Evolutionary conservation across 2,113 vertebrate genomes (phyloP).

Genomic region (Pangasianodon gigas): DNA sequence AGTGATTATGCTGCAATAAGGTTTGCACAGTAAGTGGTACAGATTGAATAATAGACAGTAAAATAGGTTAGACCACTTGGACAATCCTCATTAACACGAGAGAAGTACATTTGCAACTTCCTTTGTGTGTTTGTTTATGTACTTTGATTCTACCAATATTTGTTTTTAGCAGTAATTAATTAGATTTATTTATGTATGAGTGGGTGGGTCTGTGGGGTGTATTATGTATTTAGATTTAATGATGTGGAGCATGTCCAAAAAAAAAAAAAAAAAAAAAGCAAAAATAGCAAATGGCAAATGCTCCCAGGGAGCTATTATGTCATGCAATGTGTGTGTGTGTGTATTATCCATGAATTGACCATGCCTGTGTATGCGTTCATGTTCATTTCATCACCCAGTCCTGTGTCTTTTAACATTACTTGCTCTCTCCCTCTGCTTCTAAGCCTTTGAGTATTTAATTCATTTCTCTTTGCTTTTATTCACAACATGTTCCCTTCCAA

Average conservation of each 20-base stretch:
- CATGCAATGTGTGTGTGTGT: slow-evolving; percentile 11
- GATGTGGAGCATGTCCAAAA: background rate
- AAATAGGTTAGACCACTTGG: background rate
- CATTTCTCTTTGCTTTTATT: slow-evolving; percentile 23
- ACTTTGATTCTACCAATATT: background rate
- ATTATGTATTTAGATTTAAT: background rate
- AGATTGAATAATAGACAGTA: background rate
- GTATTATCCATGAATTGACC: background rate
- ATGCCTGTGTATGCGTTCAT: background rate
- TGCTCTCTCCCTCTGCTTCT: background rate
- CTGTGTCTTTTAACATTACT: background rate
- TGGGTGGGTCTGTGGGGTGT: background rate
- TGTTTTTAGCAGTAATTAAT: background rate
- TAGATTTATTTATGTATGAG: slow-evolving; percentile 10
- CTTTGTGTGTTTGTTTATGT: background rate
- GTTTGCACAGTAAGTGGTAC: background rate
- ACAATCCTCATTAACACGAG: background rate
- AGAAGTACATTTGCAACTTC: background rate
- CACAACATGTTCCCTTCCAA: slow-evolving; percentile 41
- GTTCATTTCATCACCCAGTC: background rate
- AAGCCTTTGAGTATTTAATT: slow-evolving; percentile 41
- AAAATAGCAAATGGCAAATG: background rate
- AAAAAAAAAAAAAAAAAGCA: background rate
- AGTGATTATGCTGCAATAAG: background rate
- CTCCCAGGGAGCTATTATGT: background rate